Base-by-base conservation (phyloP, 2,888 invertebrate genomes). In the Calameuta idolon region DNA sequence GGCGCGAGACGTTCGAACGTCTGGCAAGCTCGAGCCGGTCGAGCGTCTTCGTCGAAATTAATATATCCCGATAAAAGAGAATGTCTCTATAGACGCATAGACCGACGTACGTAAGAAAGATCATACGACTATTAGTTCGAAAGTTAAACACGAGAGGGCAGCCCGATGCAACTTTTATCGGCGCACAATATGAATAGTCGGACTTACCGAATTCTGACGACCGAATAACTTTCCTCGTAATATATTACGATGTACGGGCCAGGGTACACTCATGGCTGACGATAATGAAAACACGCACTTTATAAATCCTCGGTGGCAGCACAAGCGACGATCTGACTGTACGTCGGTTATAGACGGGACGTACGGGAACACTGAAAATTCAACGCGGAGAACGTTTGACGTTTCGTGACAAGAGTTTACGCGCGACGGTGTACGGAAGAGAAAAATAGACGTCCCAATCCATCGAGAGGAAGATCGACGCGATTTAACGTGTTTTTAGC, bases 211-310 rank as follows among this genome's bases (percentile, higher is more conserved):
- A 76, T 69, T 75, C 91, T 92, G 4, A 90, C 92, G 81, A 87
- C 91, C 81, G 78, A 83, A 85, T 11, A 79, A 76, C 78, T 84
- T 83, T 71, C 92, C 92, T 71, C 92, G 93, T 83, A 93, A 93
- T 80, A 93, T 91, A 77, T 94, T 94, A 87, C 94, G 94, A 87
- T 93, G 94, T 85, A 96, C 94, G 83, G 95, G 95, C 96, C 96
- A 96, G 90, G 96, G 96, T 87, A 94, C 95, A 90, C 94, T 94
- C 88, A 89, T 89, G 35, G 79, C 82, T 71, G 71, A 71, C 15
- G 12, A 12, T 34, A 71, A 71, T 71, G 3, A 2, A 55, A 55
- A 0, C 55, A 23, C 23, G 55, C 55, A 55, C 55, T 55, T 55
- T 23, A 55, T 55, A 55, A 55, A 23, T 23, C 23, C 55, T 55